A percentile compares a stretch with the other conserved stretches of the same genome.
Conservation (phyloP, 2,888 invertebrate genomes). For the Teleiodes luculella region DNA sequence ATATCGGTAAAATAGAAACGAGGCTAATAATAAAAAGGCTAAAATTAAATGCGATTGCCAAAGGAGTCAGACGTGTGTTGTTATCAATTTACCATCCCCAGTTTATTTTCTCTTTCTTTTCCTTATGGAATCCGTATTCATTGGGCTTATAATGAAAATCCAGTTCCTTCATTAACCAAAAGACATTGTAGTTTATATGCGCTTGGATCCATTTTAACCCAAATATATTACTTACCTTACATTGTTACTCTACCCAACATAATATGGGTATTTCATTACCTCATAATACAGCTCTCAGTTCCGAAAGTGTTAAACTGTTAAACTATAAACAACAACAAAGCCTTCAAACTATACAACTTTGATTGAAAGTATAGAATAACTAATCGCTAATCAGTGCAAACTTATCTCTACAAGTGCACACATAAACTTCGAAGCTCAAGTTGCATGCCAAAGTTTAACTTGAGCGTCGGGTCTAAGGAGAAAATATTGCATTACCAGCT, state of each 20-base stretch:
- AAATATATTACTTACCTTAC: too few species aligned
- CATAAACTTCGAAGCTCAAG: slow-evolving; percentile 12
- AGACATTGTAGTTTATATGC: too few species aligned
- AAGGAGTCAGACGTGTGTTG: not conserved
- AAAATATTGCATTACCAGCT: slow-evolving; percentile 52
- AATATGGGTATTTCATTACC: too few species aligned
- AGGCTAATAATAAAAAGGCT: slow-evolving; percentile 8
- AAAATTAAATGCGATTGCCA: slow-evolving; percentile 1
- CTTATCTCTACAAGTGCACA: slow-evolving; percentile 11
- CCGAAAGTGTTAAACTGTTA: too few species aligned
- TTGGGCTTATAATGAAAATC: too few species aligned
- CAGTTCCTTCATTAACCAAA: too few species aligned
- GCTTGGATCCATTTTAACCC: too few species aligned
- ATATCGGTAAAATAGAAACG: too few species aligned
- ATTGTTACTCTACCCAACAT: too few species aligned
- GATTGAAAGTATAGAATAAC: not conserved
- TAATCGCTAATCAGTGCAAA: slow-evolving; percentile 11
- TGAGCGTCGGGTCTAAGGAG: slow-evolving; percentile 21
- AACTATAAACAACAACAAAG: not conserved
- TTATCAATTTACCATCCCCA: not conserved
- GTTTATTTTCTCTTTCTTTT: not conserved
- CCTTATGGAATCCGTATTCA: too few species aligned
- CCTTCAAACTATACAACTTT: not conserved
- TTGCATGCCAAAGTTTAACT: slow-evolving; percentile 18
- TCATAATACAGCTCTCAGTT: too few species aligned